A percentile compares a stretch with the other conserved stretches of the same genome.
These are phyloP conservation scores for Micoletzkya japonica DNA, from an alignment of 2,888 invertebrate species.

Conservation along the genomic window DNA sequence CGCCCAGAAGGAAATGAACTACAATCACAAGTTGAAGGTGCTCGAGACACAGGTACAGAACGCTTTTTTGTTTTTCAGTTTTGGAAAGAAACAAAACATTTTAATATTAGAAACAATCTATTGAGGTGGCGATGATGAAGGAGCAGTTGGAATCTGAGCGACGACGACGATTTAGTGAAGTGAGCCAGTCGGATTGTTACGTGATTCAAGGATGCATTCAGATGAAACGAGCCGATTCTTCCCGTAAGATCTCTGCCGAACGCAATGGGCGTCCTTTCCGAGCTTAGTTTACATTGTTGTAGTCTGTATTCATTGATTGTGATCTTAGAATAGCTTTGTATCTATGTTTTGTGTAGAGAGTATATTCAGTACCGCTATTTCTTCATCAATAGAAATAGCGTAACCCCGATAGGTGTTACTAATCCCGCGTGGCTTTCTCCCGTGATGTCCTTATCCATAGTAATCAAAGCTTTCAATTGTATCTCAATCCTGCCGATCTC, in stretches of 20 bases:
- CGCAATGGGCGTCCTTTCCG: background rate
- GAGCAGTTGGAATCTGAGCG: slow-evolving; percentile 53
- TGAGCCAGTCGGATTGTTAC: no score
- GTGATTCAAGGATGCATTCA: no score
- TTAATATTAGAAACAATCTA: background rate
- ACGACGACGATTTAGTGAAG: slow-evolving; percentile 34
- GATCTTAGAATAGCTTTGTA: background rate
- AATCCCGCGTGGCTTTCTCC: no score
- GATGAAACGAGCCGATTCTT: no score
- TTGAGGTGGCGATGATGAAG: slow-evolving; percentile 45
- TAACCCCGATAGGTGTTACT: no score
- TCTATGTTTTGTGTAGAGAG: no score
- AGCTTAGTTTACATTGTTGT: background rate
- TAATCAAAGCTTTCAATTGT: no score
- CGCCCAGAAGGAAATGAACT: slow-evolving; percentile 39
- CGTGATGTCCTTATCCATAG: no score
- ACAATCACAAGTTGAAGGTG: slow-evolving; percentile 45
- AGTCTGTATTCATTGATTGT: background rate
- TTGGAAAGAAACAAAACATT: slow-evolving; percentile 27
- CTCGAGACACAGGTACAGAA: slow-evolving; percentile 45
- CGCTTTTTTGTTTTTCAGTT: background rate
- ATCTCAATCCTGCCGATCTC: no score
- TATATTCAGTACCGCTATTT: no score
- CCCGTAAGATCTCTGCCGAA: background rate
- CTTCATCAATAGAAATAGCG: no score